Evolutionary conservation across 2,797 vertebrate species (phyloP), one percentile per base, ranked within the genome.

Genomic region (Cheirogaleus major): DNA sequence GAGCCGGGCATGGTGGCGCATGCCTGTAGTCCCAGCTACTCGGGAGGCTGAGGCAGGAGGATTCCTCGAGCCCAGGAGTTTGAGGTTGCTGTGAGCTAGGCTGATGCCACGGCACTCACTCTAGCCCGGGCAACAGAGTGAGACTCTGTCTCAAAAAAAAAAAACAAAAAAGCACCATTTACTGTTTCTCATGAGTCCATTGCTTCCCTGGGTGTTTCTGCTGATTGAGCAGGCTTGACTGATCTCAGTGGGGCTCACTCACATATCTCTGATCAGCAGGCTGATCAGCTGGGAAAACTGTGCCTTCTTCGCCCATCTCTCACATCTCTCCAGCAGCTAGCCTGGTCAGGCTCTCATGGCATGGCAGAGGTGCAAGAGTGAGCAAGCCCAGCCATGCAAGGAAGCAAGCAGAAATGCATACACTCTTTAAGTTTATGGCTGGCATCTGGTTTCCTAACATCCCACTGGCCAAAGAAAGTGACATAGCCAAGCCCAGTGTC

Each of bases 301-400:
- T 5, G 4, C 75, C 65, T 83, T 95, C 57, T 93, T 61, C 81
- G 43, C 23, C 45, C 3, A 8, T 79, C 32, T 90, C 22, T 70
- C 88, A 81, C 45, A 5, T 67, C 78, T 45, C 63, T 70, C 38
- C 14, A 59, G 57, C 91, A 91, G 89, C 89, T 93, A 88, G 72
- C 95, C 80, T 76, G 48, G 59, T 89, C 72, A 85, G 30, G 25
- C 57, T 43, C 41, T 90, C 2, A 27, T 59, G 72, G 57, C 48
- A 45, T 43, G 75, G 48, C 88, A 96, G 84, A 95, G 43, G 72
- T 61, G 0, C 79, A 67, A 65, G 57, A 89, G 55, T 0, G 0
- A 92, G 73, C 90, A 91, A 86, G 73, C 59, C 85, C 91, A 91
- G 70, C 79, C 48, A 35, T 67, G 85, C 93, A 80, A 55, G 55